A percentile compares a stretch with the other conserved stretches of the same genome.
These are phyloP conservation scores for Lathamus discolor DNA, from an alignment of 2,113 vertebrate genomes.

Conservation along the genomic window DNA sequence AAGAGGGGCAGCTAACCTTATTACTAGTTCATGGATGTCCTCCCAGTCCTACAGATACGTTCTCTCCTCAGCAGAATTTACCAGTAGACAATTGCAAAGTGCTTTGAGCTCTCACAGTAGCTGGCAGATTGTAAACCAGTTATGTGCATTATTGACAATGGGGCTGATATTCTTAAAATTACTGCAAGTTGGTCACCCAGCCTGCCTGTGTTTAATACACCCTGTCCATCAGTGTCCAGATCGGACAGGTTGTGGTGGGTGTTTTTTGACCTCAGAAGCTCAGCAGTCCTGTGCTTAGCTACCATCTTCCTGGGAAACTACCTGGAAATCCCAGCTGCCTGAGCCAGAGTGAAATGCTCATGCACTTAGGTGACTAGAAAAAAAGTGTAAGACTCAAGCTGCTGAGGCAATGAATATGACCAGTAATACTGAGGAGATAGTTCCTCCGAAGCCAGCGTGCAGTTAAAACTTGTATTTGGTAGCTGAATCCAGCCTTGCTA, in stretches of 20 bases:
- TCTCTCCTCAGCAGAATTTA: neutral
- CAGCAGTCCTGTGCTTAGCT: neutral
- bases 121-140: rapidly evolving
- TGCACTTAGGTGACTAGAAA: neutral
- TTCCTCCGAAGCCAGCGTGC: rapidly evolving
- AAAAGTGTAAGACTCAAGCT: rapidly evolving
- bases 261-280: neutral
- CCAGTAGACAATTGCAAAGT: neutral
- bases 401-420: too few relatives aligned
- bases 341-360: neutral
- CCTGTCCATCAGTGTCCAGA: neutral
- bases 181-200: neutral
- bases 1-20: neutral
- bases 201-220: neutral
- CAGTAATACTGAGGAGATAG: rapidly evolving
- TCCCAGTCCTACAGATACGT: neutral
- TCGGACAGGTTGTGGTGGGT: rapidly evolving
- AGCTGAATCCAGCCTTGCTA: neutral
- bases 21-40: rapidly evolving
- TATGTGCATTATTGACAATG: rapidly evolving
- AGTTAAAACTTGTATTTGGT: neutral
- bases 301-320: neutral
- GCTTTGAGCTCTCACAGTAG: rapidly evolving
- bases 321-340: neutral
- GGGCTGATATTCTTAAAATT: neutral